Conservation (phyloP, 2,888 invertebrate species). For the Aspidiotus destructor region DNA sequence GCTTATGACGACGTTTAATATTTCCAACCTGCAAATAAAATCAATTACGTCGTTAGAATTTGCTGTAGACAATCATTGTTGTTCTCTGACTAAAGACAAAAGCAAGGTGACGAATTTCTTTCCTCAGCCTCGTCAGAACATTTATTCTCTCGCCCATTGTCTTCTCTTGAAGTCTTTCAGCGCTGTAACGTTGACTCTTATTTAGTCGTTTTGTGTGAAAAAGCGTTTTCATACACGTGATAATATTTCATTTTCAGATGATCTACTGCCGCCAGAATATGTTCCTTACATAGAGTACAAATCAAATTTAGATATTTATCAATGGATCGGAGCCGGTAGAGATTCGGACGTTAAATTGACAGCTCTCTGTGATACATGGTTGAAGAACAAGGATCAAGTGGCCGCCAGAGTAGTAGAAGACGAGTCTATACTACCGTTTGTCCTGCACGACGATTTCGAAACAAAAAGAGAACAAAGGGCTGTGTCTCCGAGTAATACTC, state of each 20-base stretch:
- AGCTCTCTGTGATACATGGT: constrained; percentile 33
- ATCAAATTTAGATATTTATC: constrained; percentile 56
- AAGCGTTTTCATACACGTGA: too few species aligned
- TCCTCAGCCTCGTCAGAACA: too few species aligned
- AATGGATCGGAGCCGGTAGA: constrained; percentile 90
- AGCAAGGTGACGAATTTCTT: too few species aligned
- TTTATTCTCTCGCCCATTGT: too few species aligned
- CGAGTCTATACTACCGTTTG: constrained; percentile 37
- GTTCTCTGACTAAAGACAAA: too few species aligned
- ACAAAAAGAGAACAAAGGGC: constrained; percentile 37
- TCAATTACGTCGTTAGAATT: too few species aligned
- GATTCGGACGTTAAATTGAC: constrained; percentile 58
- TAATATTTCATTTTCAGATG: constrained; percentile 5
- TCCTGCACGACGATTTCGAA: constrained; percentile 38
- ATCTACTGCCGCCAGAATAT: constrained; percentile 60
- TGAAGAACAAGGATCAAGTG: constrained; percentile 34
- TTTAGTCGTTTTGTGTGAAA: too few species aligned
- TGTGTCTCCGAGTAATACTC: constrained; percentile 10
- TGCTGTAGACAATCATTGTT: too few species aligned
- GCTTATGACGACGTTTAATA: too few species aligned
- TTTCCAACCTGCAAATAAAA: too few species aligned
- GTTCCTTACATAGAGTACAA: constrained; percentile 82
- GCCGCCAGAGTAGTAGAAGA: constrained; percentile 34
- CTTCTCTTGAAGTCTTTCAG: too few species aligned
- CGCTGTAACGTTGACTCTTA: too few species aligned